Evolutionary conservation across 2,113 vertebrate genomes (phyloP), one percentile per base, ranked within the genome.

Genomic region (Oreotrochilus melanogaster): DNA sequence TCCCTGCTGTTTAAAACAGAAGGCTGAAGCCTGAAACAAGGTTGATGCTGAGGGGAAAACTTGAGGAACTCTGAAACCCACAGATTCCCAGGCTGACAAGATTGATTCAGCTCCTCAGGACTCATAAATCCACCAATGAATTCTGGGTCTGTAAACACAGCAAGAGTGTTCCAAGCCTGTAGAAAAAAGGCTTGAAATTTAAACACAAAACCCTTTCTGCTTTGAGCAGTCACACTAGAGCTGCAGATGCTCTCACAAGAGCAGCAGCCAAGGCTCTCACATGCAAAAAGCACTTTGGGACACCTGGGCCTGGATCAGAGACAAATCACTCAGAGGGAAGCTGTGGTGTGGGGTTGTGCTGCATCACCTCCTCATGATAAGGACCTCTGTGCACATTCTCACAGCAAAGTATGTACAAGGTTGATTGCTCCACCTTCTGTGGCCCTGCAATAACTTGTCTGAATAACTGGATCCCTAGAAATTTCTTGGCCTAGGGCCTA

Each of bases 301-400:
- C 7, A 75, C 33, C 18, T 8, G 62, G 25, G 4, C 37, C 4
- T 56, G 21, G 28, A 21, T 23, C 18, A 3, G 23, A 28, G 24
- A 56, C 5, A 15, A 35, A 45, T 3, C n/a, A 2, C 10, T 12
- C 1, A 14, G 45, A 33, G 37, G 45, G 1, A 25, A 18, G 33
- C n/a, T 7, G 58, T 58, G 69, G 5, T 1, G 8, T 17, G 73
- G 67, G 10, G 22, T 6, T 48, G 80, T 6, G 5, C 39, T 7
- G 45, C 31, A 2, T 10, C 12, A 48, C 58, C 74, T 6, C 0
- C 53, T 18, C 0, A 10, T 7, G 18, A 9, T 6, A 7, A 66
- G 39, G 42, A 15, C 16, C 62, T 50, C 3, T 9, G 57, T 17
- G 33, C 57, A 22, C 0, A 14, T 30, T 64, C 48, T 42, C 76